These are phyloP conservation scores for Cotesia congregata DNA, from an alignment of 2,888 invertebrate species.

Conservation along the genomic window DNA sequence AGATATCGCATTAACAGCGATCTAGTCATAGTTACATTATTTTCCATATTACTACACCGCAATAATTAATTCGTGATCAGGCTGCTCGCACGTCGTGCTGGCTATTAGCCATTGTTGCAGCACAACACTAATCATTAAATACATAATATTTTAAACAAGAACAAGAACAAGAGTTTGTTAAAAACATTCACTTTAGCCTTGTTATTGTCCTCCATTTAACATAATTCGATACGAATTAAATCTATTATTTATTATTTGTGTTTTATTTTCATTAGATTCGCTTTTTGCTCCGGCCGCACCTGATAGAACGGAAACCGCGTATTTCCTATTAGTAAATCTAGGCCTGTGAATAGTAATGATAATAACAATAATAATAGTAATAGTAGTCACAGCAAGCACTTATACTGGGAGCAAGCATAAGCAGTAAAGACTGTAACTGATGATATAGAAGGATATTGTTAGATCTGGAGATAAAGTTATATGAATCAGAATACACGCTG, in stretches of 20 bases:
- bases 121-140: conserved; percentile 36
- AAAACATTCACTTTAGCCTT: conserved; percentile 1
- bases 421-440: conserved; percentile 17
- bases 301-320: conserved; percentile 24
- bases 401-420: not conserved
- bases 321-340: conserved; percentile 1
- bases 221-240: not conserved
- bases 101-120: conserved; percentile 6
- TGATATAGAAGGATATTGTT: conserved; percentile 41
- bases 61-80: conserved; percentile 66
- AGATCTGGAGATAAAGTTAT: conserved; percentile 27
- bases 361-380: not conserved
- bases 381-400: not conserved
- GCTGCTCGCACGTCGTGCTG: conserved; percentile 47
- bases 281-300: conserved; percentile 18
- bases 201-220: not conserved
- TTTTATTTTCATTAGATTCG: not conserved
- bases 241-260: not conserved
- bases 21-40: conserved; percentile 53
- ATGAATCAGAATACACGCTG: conserved; percentile 26
- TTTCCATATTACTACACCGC: conserved; percentile 16
- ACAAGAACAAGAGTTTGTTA: conserved; percentile 45
- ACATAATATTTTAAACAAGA: conserved; percentile 35
- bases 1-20: conserved; percentile 51
- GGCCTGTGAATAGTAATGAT: not conserved